phyloP scores from a whole-genome alignment of 2,888 invertebrate species.

The Xestia xanthographa region DNA sequence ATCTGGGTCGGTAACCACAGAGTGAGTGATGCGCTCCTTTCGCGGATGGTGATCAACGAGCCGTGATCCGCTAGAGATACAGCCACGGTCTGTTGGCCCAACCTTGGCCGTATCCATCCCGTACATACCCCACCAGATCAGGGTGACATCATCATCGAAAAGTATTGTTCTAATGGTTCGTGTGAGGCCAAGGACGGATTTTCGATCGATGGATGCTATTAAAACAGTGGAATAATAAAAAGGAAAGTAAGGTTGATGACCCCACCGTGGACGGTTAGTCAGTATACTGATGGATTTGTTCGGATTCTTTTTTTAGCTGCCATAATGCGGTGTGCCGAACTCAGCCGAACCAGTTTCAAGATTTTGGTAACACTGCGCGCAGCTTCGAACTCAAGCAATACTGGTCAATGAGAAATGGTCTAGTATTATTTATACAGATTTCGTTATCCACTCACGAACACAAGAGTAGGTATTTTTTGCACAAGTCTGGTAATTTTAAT shows the following conservation, averaged over 20 bases:
- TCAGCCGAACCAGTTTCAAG: conserved; percentile 74
- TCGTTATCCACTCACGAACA: conserved; percentile 72
- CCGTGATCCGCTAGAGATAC: conserved; percentile 81
- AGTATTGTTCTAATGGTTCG: conserved; percentile 73
- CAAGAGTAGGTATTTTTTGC: conserved; percentile 68
- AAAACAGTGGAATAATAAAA: conserved; percentile 83
- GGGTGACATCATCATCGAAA: conserved; percentile 85
- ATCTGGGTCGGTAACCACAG: conserved; percentile 83
- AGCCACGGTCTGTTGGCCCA: conserved; percentile 86
- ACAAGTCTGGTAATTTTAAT: conserved; percentile 76
- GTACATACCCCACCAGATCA: conserved; percentile 80
- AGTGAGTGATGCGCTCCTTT: conserved; percentile 79
- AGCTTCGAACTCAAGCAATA: conserved; percentile 68
- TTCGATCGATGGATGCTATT: conserved; percentile 78
- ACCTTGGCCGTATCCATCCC: conserved; percentile 87
- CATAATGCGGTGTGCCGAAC: conserved; percentile 77
- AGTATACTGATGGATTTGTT: conserved; percentile 80
- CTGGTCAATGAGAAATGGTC: conserved; percentile 59
- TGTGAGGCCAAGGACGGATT: conserved; percentile 83
- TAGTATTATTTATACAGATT: conserved; percentile 72
- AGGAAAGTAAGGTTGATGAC: conserved; percentile 87
- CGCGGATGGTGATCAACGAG: conserved; percentile 83
- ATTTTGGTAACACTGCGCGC: conserved; percentile 71
- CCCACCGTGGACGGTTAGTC: conserved; percentile 78
- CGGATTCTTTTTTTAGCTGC: conserved; percentile 83